These are phyloP conservation scores for Varanus salvator DNA, from an alignment of 2,113 vertebrate genomes.

Conservation along the genomic window DNA sequence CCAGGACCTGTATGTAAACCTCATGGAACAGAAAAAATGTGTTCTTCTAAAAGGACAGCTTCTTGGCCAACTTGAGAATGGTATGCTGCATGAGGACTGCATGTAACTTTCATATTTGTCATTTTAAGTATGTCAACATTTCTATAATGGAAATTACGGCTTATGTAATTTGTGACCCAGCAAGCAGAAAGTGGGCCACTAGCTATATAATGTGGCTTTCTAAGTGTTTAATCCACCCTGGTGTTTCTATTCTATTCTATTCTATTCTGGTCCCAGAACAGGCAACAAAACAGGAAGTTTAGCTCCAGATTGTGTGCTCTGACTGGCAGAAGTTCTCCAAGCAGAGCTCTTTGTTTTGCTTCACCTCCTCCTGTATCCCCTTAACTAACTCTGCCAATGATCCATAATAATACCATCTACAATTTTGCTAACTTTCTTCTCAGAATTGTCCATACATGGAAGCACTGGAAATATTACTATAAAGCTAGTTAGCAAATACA, in stretches of 20 bases:
- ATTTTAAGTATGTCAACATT: background rate
- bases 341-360: background rate
- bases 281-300: background rate
- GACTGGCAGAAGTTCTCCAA: background rate
- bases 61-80: background rate
- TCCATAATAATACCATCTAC: background rate
- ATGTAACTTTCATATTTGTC: background rate
- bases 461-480: background rate
- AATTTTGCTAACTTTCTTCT: background rate
- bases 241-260: background rate
- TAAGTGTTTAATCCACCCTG: background rate
- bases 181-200: background rate
- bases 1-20: constrained; percentile 30
- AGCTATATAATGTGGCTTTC: background rate
- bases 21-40: constrained; percentile 34
- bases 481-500: fast-evolving
- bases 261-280: background rate
- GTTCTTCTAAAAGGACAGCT: constrained; percentile 44
- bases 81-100: background rate
- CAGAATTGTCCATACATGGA: background rate
- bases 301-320: background rate
- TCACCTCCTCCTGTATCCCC: background rate
- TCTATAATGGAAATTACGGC: background rate
- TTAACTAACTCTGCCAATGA: too few relatives aligned
- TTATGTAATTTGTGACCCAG: background rate